These are phyloP conservation scores for Dasyurus viverrinus DNA, from an alignment of 2,113 vertebrate genomes.

Conservation along the genomic window DNA sequence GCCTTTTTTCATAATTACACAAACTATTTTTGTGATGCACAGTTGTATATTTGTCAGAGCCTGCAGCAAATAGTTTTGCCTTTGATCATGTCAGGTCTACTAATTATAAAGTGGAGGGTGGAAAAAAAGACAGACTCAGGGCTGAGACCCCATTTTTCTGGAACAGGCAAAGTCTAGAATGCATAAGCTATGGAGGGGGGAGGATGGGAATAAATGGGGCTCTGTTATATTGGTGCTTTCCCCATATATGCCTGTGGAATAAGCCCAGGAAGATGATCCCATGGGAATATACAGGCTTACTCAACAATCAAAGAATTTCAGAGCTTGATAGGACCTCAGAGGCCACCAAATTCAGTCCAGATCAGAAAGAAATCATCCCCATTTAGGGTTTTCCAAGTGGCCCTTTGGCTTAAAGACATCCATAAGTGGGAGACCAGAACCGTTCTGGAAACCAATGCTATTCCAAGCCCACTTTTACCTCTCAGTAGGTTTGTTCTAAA, in stretches of 20 bases:
- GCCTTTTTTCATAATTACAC: constrained; percentile 26
- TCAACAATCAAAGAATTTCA: background rate
- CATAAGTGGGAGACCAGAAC: background rate
- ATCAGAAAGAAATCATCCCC: background rate
- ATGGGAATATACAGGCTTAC: background rate
- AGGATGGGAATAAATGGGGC: background rate
- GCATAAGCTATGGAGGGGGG: background rate
- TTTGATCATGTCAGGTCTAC: background rate
- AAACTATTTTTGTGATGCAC: background rate
- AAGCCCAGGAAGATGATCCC: background rate
- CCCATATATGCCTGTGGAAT: background rate
- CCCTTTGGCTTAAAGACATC: background rate
- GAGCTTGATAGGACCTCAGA: background rate
- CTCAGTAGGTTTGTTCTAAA: background rate
- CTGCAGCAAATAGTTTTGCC: background rate
- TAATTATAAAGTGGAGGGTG: background rate
- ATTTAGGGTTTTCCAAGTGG: background rate
- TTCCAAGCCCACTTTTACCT: background rate
- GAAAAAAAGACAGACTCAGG: background rate
- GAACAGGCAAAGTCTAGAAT: constrained; percentile 30
- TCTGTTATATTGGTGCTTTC: background rate
- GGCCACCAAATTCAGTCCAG: background rate
- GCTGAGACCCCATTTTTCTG: constrained; percentile 4
- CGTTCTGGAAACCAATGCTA: background rate
- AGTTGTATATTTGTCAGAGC: background rate